Base-by-base conservation (phyloP, 2,888 invertebrate species). In the Tenodera sinensis region DNA sequence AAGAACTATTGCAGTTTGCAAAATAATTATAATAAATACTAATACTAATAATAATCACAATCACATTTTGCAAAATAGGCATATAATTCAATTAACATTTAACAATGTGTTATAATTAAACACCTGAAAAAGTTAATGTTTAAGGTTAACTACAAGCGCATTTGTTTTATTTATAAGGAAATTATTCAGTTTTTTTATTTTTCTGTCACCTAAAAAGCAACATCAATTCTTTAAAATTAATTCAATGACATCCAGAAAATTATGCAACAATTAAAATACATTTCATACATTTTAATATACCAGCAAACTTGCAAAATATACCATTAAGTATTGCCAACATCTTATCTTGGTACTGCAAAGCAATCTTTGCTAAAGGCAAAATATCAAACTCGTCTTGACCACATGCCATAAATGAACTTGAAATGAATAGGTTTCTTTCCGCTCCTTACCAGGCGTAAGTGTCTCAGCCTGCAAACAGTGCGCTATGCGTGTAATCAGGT, bases 161-260 rank as follows among this genome's bases (percentile, higher is more conserved):
- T 71, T 71, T 54, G 14, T 2, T 54, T 71, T 71, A 20, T 20
- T 71, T 71, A 9, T 71, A 71, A 1, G 54, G 6, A 71, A 20
- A 71, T 71, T 20, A 71, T 71, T 42, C 12, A 42, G n/a, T n/a
- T n/a, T 42, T 12, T 42, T 42, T 71, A 71, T 25, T 71, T 71
- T 71, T 4, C 20, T 71, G 54, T 71, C 25, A 20, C 54, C 54
- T 20, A 71, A 25, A 71, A 71, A 71, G 25, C 54, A 71, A 71
- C 54, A 6, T 71, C 54, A 71, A 20, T 71, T 25, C 25, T 30
- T 87, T 89, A 83, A 89, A 87, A 87, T 89, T 89, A 89, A 89
- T 89, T 89, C 87, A 89, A 84, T 89, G 84, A 87, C 84, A 81
- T 89, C 84, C 83, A 89, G 83, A 89, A 83, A 87, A 42, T 83